Evolutionary conservation across 2,797 vertebrate genomes (phyloP), one percentile per base, ranked within the genome.

Genomic region (Crocidura indochinensis): DNA sequence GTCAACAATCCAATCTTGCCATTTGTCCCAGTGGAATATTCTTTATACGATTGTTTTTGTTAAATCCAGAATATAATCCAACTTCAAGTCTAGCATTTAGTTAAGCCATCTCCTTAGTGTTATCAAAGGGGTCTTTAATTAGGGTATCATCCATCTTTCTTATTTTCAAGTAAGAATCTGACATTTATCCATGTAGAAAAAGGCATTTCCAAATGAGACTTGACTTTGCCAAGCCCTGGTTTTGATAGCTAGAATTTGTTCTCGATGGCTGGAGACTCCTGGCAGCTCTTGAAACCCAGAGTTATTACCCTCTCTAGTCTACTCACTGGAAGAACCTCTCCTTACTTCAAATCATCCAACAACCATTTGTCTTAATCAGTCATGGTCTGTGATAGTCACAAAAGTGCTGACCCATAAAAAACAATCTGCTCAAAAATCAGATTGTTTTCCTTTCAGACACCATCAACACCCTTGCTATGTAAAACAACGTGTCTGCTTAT

Each of bases 351-450:
- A 90, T 82, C 82, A 93, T 85, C 94, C 92, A 91, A 60, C 75
- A 89, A 77, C 82, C 90, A 95, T 95, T 94, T 96, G 84, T 95
- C 95, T 95, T 96, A 88, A 95, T 96, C 96, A 96, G 95, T 96
- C 94, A 95, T 27, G 79, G 81, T 95, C 94, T 91, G 80, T 93
- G 87, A 93, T 74, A 94, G 91, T 85, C 88, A 92, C 95, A 89
- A 87, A 96, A 94, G 94, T 94, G 84, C 86, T 96, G 96, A 96
- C 92, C 96, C 95, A 92, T 83, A 80, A 93, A 95, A 93, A 93
- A 91, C 87, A 96, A 92, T 95, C 91, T 85, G 60, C 95, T 97
- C 67, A 91, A 60, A 67, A 84, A 44, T 91, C 77, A 74, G 71
- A 29, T 26, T 94, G 83, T 94, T 44, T 91, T 91, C 94, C 93